A percentile compares a stretch with the other conserved stretches of the same genome.
phyloP scores from a whole-genome alignment of 2,113 vertebrate genomes.

The Fulica atra region DNA sequence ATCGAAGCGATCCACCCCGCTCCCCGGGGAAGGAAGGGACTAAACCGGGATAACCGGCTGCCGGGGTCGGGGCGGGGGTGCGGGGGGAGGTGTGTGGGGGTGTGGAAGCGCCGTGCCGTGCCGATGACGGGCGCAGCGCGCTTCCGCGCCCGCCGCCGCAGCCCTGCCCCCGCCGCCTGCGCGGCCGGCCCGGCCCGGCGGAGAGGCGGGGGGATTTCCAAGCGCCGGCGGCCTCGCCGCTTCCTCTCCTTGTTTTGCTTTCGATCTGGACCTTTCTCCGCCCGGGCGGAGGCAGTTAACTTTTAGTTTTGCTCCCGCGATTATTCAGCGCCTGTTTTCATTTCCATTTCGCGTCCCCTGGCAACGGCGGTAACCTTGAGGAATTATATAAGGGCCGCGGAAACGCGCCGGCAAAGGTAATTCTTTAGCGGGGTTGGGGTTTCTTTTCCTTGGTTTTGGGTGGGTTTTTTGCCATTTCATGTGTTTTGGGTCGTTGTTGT shows the following conservation, averaged over 20 bases:
- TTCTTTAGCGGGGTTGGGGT: neutral
- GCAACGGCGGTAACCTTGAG: conserved; percentile 74
- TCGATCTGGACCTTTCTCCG: conserved; percentile 86
- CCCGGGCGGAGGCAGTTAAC: conserved; percentile 77
- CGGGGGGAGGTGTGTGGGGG: no score
- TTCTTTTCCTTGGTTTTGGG: no score
- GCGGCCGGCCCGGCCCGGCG: conserved; percentile 56
- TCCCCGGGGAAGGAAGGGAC: neutral
- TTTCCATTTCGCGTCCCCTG: conserved; percentile 72
- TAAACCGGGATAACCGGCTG: neutral
- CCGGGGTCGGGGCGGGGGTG: neutral
- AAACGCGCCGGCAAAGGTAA: conserved; percentile 69
- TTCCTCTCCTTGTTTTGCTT: conserved; percentile 96
- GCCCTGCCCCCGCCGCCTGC: conserved; percentile 57
- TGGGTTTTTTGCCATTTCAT: neutral
- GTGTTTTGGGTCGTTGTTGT: neutral
- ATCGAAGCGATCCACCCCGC: no score
- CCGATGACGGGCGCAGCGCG: conserved; percentile 35
- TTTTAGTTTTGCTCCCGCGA: conserved; percentile 82
- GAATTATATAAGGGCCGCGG: conserved; percentile 72
- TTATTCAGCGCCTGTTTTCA: conserved; percentile 77
- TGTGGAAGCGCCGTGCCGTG: neutral
- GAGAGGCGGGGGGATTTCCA: conserved; percentile 83
- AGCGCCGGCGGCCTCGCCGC: conserved; percentile 75
- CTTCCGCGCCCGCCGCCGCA: conserved; percentile 55